These are phyloP conservation scores for Danio aesculapii DNA, from an alignment of 2,797 vertebrate species.

Conservation along the genomic window DNA sequence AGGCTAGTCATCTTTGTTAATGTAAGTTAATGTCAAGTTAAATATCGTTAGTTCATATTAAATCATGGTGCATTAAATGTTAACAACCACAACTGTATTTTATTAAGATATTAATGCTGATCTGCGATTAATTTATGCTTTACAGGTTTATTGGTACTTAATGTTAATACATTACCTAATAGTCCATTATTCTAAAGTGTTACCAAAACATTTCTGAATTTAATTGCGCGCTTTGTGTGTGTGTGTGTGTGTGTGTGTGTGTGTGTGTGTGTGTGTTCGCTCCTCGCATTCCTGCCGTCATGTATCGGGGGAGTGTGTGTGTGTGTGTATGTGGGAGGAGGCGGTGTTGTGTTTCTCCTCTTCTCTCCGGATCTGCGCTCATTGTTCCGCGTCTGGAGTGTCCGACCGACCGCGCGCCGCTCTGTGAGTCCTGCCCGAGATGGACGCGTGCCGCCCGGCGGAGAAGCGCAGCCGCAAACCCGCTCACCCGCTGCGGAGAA, in stretches of 20 bases:
- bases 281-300: conserved; percentile 80
- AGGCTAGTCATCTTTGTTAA: no score
- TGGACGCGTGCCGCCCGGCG: conserved; percentile 96
- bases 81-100: no score
- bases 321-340: conserved; percentile 66
- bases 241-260: no score
- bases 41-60: no score
- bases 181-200: no score
- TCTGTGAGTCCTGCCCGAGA: conserved; percentile 93
- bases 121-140: no score
- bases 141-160: no score
- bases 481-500: conserved; percentile 95
- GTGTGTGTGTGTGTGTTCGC: conserved; percentile 74
- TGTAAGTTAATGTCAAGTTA: no score
- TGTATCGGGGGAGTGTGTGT: conserved; percentile 73
- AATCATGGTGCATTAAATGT: no score
- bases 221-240: conserved; percentile 7
- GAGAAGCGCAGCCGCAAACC: conserved; percentile 98
- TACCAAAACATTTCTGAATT: no score
- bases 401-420: conserved; percentile 59
- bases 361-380: conserved; percentile 36
- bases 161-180: no score
- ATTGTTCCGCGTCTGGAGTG: conserved; percentile 63
- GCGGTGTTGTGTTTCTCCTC: conserved; percentile 56
- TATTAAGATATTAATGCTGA: no score